phyloP scores from a whole-genome alignment of 2,888 invertebrate genomes.

The Gastracanthus pulcherrimus region DNA sequence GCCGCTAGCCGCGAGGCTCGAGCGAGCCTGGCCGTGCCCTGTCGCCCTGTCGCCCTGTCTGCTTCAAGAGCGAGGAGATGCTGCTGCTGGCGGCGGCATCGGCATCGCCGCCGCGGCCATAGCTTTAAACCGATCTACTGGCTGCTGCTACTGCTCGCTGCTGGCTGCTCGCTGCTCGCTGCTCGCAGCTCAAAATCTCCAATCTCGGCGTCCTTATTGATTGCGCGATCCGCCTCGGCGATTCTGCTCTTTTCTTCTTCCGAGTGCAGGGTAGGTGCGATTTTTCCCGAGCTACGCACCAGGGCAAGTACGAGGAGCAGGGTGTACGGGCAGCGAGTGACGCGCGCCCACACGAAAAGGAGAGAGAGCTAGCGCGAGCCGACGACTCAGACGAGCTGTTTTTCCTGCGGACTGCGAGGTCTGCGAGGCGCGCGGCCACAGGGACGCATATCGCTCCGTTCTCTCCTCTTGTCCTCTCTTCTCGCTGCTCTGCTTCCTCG shows the following conservation, averaged over 20 bases:
- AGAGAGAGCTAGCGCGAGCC: neutral
- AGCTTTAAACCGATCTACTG: neutral
- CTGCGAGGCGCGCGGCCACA: too few relatives aligned
- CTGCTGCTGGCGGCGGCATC: slow-evolving; percentile 23
- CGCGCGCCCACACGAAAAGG: neutral
- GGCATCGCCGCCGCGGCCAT: neutral
- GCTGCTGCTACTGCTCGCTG: neutral
- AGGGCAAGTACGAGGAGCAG: slow-evolving; percentile 19
- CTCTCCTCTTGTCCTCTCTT: too few relatives aligned
- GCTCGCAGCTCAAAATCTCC: too few relatives aligned
- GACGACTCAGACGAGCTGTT: too few relatives aligned
- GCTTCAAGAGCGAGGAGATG: neutral
- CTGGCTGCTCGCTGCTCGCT: too few relatives aligned
- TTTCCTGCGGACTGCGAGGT: too few relatives aligned
- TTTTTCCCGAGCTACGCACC: too few relatives aligned
- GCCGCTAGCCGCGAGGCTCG: neutral
- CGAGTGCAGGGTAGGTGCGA: too few relatives aligned
- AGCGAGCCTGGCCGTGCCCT: neutral
- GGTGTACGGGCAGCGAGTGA: slow-evolving; percentile 41
- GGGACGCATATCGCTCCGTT: too few relatives aligned
- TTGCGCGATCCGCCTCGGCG: neutral
- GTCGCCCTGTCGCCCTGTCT: neutral
- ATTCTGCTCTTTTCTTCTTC: neutral
- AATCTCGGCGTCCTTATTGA: neutral
- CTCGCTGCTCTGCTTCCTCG: too few relatives aligned